phyloP scores from a whole-genome alignment of 2,888 invertebrate species.

The Parnassius apollo region DNA sequence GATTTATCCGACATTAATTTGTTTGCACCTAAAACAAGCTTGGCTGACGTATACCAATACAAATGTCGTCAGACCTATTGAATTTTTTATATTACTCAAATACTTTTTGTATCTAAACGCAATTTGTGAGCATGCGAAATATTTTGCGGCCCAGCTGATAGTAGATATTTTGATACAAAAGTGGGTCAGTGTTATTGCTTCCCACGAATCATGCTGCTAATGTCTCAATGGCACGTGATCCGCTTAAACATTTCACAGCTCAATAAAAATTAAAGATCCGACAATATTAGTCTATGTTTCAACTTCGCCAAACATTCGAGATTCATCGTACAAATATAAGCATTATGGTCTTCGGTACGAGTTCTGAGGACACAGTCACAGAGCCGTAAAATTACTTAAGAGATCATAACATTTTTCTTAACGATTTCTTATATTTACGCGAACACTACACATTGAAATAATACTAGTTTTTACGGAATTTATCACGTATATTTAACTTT shows the following conservation, averaged over 20 bases:
- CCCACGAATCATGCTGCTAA: conserved; percentile 7
- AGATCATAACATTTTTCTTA: no score
- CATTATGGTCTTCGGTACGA: no score
- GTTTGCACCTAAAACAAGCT: neutral
- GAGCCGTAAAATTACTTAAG: no score
- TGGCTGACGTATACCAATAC: neutral
- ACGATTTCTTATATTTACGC: no score
- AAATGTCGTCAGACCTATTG: neutral
- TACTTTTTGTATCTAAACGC: neutral
- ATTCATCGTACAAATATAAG: no score
- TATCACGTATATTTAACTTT: no score
- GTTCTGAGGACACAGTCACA: no score
- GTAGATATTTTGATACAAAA: conserved; percentile 18
- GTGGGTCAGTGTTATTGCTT: conserved; percentile 17
- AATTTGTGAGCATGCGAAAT: conserved; percentile 1
- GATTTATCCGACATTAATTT: conserved; percentile 11
- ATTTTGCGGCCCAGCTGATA: conserved; percentile 7
- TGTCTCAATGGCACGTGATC: conserved; percentile 9
- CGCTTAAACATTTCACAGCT: neutral
- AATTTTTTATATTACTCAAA: neutral
- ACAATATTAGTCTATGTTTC: conserved; percentile 6
- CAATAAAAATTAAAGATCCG: conserved; percentile 8
- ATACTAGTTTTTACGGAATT: no score
- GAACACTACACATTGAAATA: no score
- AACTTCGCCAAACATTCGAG: no score